Base-by-base conservation (phyloP, 2,888 invertebrate species). In the Eristalinus sepulchralis region DNA sequence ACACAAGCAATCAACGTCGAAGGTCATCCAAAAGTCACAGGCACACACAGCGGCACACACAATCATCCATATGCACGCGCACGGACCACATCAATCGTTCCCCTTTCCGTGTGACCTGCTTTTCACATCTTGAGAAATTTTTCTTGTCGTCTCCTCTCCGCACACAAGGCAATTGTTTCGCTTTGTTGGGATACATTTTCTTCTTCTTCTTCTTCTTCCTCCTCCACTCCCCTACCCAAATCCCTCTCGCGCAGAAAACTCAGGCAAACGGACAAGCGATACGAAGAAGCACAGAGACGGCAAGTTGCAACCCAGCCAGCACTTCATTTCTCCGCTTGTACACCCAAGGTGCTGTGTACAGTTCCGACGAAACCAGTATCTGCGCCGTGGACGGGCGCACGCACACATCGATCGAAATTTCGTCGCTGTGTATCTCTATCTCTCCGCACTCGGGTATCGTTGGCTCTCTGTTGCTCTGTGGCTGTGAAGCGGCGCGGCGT, bases 301-400 rank as follows among this genome's bases (percentile, higher is more conserved):
- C 20, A 63, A 78, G 31, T 59, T n/a, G 64, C 80, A 53, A 66
- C 60, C 67, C 66, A 80, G 27, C 55, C 60, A 9, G 59, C 27
- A 53, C 20, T 33, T 13, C 47, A 11, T 22, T 34, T 33, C 33
- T 62, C 13, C 59, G 47, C 39, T 63, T 68, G 60, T 64, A 59
- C 33, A 78, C 67, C 66, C 73, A 22, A 39, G 80, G 80, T 80
- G 82, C 82, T 82, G 82, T 82, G 71, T 34, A 70, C 79, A 83
- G 79, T 36, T 80, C 80, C 75, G 64, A 70, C 36, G 70, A 75
- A 79, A 83, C 80, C 80, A 84, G 75, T 84, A 63, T 66, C 70
- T 24, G 24, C 17, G 20, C 33, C 53, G 33, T 55, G 57, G 5
- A 27, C 20, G 47, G 20, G 17, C 20, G 24, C 34, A 47, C 47